Evolutionary conservation across 2,888 invertebrate genomes (phyloP).

Genomic region (Vanessa cardui): DNA sequence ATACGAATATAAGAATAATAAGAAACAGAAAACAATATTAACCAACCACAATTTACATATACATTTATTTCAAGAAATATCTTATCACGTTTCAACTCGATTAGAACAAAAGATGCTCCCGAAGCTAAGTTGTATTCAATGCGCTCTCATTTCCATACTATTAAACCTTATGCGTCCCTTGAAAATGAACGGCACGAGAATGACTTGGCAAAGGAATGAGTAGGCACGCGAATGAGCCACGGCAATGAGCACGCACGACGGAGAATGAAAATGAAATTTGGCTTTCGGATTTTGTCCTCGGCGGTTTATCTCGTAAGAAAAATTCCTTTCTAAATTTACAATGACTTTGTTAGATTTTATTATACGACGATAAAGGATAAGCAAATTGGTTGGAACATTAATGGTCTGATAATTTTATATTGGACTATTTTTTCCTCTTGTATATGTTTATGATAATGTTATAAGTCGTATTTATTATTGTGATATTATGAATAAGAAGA

Average conservation of each 20-base stretch:
- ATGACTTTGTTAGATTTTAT: constrained; percentile 34
- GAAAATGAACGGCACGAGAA: constrained; percentile 30
- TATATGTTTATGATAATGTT: neutral
- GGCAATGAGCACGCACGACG: constrained; percentile 38
- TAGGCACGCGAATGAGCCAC: constrained; percentile 21
- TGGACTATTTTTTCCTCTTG: neutral
- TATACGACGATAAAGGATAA: constrained; percentile 13
- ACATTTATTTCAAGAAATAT: constrained; percentile 36
- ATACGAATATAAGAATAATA: too few species aligned
- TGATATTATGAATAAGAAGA: neutral
- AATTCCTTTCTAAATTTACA: constrained; percentile 33
- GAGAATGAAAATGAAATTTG: constrained; percentile 43
- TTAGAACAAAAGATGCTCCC: constrained; percentile 59
- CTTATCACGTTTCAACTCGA: constrained; percentile 62
- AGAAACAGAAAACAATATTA: constrained; percentile 3
- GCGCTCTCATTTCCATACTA: constrained; percentile 50
- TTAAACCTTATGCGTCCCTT: constrained; percentile 43
- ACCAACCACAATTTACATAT: constrained; percentile 11
- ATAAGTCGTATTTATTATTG: neutral
- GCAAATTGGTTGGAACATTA: constrained; percentile 17
- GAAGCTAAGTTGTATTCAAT: constrained; percentile 51
- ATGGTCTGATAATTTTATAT: neutral
- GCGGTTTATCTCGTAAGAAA: constrained; percentile 33
- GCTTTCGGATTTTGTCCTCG: constrained; percentile 36
- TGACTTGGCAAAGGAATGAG: constrained; percentile 3